phyloP scores from a whole-genome alignment of 2,888 invertebrate genomes.

The Eupithecia insigniata region DNA sequence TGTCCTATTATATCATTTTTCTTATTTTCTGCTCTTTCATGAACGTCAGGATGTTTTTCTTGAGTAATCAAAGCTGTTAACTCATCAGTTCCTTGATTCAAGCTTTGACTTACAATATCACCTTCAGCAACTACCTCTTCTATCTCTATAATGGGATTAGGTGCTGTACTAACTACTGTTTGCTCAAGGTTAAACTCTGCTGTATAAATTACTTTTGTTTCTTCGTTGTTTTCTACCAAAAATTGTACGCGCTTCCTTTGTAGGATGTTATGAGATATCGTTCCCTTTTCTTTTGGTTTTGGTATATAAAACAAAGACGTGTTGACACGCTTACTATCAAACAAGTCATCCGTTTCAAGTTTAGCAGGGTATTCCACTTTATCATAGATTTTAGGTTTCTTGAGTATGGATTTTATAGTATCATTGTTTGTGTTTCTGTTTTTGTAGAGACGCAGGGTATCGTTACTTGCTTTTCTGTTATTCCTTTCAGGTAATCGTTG shows the following conservation, averaged over 20 bases:
- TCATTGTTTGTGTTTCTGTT: conserved; percentile 69
- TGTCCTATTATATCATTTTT: conserved; percentile 36
- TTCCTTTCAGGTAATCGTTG: conserved; percentile 69
- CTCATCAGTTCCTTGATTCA: conserved; percentile 54
- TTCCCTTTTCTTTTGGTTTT: conserved; percentile 76
- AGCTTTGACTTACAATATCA: conserved; percentile 73
- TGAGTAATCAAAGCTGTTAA: conserved; percentile 57
- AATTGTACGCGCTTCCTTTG: conserved; percentile 89
- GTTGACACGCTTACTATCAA: conserved; percentile 66
- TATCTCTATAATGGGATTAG: conserved; percentile 53
- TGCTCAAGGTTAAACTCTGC: conserved; percentile 77
- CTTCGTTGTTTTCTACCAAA: conserved; percentile 86
- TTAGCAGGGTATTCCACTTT: conserved; percentile 57
- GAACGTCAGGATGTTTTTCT: conserved; percentile 47
- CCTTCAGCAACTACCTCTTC: conserved; percentile 70
- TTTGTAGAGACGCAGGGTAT: conserved; percentile 61
- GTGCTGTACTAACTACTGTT: conserved; percentile 55
- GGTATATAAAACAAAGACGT: conserved; percentile 87
- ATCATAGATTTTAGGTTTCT: conserved; percentile 81
- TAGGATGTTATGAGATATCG: conserved; percentile 63
- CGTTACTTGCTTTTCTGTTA: conserved; percentile 60
- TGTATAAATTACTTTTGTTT: conserved; percentile 79
- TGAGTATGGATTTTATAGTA: conserved; percentile 85
- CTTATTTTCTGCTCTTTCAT: conserved; percentile 51
- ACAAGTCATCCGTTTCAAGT: conserved; percentile 64